These are phyloP conservation scores for Oreonectes daqikongensis DNA, from an alignment of 2,797 vertebrate species.

Conservation along the genomic window DNA sequence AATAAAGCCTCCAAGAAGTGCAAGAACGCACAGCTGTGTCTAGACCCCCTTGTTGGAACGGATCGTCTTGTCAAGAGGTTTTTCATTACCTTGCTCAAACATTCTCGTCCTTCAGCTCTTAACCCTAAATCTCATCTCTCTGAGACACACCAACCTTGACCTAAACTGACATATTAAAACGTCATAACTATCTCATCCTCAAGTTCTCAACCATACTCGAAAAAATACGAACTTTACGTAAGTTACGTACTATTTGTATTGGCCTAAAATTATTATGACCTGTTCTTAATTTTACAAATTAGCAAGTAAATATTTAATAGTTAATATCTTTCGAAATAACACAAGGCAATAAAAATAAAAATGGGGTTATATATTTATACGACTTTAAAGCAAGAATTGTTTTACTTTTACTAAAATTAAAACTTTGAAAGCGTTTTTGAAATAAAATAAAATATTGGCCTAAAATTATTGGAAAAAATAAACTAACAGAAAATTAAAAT, in stretches of 20 bases:
- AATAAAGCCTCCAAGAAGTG: conserved; percentile 41
- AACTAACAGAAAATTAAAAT: too few relatives aligned
- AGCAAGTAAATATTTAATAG: not conserved
- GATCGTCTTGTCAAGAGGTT: not conserved
- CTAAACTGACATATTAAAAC: not conserved
- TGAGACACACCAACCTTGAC: not conserved
- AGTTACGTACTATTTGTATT: not conserved
- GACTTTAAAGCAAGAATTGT: too few relatives aligned
- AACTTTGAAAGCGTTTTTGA: too few relatives aligned
- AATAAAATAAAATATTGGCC: too few relatives aligned
- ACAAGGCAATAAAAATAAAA: not conserved
- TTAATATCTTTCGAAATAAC: not conserved
- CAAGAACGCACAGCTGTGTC: conserved; percentile 22
- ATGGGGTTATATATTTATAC: too few relatives aligned
- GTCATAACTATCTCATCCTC: too few relatives aligned
- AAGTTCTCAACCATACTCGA: not conserved
- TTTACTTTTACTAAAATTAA: too few relatives aligned
- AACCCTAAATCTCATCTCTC: not conserved
- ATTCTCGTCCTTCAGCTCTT: not conserved
- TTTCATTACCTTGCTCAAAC: not conserved
- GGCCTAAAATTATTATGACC: too few relatives aligned
- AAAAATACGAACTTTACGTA: not conserved
- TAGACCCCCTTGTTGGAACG: not conserved
- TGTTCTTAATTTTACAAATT: too few relatives aligned
- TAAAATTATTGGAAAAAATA: too few relatives aligned